Evolutionary conservation across 2,113 vertebrate species (phyloP).

Genomic region (Takifugu flavidus): DNA sequence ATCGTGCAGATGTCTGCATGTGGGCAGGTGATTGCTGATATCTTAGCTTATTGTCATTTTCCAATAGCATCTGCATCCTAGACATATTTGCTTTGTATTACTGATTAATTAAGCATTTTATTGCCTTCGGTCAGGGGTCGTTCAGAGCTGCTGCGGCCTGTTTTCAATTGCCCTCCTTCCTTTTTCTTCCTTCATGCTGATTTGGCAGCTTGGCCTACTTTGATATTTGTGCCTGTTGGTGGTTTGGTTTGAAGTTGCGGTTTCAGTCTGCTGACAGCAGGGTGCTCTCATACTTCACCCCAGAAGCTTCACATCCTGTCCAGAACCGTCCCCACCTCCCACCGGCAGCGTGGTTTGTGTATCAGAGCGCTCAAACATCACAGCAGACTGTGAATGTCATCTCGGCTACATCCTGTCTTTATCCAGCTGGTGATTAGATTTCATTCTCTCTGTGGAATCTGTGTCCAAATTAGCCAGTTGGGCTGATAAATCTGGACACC

Average conservation of each 20-base stretch:
- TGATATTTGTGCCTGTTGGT: background rate
- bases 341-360: slow-evolving; percentile 10
- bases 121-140: no score
- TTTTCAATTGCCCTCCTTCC: background rate
- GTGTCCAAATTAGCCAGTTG: slow-evolving; percentile 50
- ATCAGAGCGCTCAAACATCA: slow-evolving; percentile 31
- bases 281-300: slow-evolving; percentile 38
- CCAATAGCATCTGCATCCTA: no score
- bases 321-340: slow-evolving; percentile 5
- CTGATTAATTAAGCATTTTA: no score
- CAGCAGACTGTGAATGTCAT: slow-evolving; percentile 56
- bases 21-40: no score
- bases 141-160: background rate
- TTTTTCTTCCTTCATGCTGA: background rate
- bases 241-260: slow-evolving; percentile 9
- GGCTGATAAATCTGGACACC: slow-evolving; percentile 23
- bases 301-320: background rate
- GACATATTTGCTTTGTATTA: no score
- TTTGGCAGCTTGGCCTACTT: background rate
- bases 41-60: no score
- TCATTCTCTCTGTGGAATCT: slow-evolving; percentile 37
- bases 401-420: slow-evolving; percentile 25
- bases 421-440: slow-evolving; percentile 49
- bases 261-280: slow-evolving; percentile 37
- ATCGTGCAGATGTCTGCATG: background rate